phyloP scores from a whole-genome alignment of 2,113 vertebrate genomes.

The Bettongia penicillata region DNA sequence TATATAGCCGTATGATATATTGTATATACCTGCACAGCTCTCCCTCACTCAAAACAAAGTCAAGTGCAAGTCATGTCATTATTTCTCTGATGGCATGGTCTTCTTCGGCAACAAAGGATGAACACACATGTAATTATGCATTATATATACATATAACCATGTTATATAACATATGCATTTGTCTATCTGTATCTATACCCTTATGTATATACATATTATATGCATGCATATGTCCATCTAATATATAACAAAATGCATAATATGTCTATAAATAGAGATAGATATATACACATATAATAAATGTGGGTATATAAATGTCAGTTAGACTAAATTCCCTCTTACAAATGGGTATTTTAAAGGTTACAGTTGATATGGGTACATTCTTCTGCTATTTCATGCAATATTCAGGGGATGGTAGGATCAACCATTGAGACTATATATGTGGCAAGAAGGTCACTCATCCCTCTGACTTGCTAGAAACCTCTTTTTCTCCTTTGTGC shows the following conservation, averaged over 20 bases:
- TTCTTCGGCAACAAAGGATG: no score
- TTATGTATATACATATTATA: not conserved
- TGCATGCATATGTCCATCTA: no score
- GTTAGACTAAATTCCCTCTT: not conserved
- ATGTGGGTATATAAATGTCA: not conserved
- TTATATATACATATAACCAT: not conserved
- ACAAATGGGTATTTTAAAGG: not conserved
- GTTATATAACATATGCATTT: not conserved
- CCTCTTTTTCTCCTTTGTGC: not conserved
- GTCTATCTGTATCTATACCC: not conserved
- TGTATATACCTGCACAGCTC: no score
- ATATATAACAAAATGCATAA: not conserved
- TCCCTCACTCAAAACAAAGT: no score
- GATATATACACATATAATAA: not conserved
- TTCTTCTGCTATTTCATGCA: not conserved
- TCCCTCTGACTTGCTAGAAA: not conserved
- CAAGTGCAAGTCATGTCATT: no score
- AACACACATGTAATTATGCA: not conserved
- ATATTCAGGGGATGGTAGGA: not conserved
- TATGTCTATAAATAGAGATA: not conserved
- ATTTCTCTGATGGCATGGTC: no score
- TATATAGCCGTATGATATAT: no score
- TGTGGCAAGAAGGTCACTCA: not conserved
- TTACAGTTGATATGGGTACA: not conserved
- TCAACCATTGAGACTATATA: not conserved